Evolutionary conservation across 2,113 vertebrate species (phyloP), one percentile per base, ranked within the genome.

Genomic region (Osmerus eperlanus): DNA sequence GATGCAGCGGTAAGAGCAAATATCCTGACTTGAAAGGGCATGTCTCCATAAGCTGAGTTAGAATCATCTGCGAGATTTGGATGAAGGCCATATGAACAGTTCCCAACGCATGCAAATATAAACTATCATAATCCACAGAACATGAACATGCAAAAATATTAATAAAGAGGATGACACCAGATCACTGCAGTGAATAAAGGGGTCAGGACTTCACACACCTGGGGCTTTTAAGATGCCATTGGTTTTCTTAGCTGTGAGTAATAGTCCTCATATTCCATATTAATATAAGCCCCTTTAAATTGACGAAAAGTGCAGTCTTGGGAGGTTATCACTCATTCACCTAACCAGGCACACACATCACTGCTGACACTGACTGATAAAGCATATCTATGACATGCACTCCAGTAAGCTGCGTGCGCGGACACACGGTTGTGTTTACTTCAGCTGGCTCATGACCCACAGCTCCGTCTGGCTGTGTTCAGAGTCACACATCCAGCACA

Each of bases 331-430:
- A 51, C 3, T 65, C 16, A 13, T n/a, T 65, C n/a, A 51, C 18
- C 32, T 0, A 19, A 51, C 36, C 28, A 71, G 21, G 64, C 69
- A 72, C 60, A 68, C 66, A 36, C 60, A 68, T 71, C 62, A 74
- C 62, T 66, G 70, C 85, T 82, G 87, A 41, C 61, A 77, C 71
- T 60, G 41, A 75, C 85, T 83, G 90, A 92, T 92, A 91, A 91
- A 81, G 77, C 76, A 54, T 90, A 92, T 91, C 91, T 84, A 60
- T 21, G 65, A 19, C 21, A 25, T 77, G 71, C 82, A 79, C 29
- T 60, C 51, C 15, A 13, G 12, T 41, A 21, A 47, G 41, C 41
- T 47, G 41, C 66, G 59, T 14, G 28, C 47, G 25, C 13, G 53
- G 58, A 70, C 25, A 66, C 25, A 72, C 18, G 3, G 62, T 79